Evolutionary conservation across 2,888 invertebrate species (phyloP).

Genomic region (Agelastica alni): DNA sequence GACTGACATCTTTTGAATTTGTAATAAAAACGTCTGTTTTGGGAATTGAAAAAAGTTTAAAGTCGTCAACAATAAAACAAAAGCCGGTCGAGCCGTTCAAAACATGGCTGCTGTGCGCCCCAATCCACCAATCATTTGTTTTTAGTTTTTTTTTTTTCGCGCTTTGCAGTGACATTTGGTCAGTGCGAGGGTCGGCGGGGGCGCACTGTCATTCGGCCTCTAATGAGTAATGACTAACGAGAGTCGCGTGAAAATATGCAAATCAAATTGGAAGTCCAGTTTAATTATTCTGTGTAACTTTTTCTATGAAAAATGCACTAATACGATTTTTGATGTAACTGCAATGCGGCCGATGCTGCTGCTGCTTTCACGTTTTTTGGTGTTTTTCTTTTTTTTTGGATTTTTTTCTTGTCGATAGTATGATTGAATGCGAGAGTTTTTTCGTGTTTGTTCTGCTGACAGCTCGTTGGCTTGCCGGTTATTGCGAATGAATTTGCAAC

Average conservation of each 20-base stretch:
- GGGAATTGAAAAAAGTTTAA: slow-evolving; percentile 10
- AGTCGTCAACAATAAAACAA: slow-evolving; percentile 36
- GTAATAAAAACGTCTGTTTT: slow-evolving; percentile 6
- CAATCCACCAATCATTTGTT: slow-evolving; percentile 57
- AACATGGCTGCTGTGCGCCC: slow-evolving; percentile 54
- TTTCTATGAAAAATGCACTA: slow-evolving; percentile 48
- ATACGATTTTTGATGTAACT: slow-evolving; percentile 47
- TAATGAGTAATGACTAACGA: slow-evolving; percentile 60
- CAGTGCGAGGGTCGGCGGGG: slow-evolving; percentile 41
- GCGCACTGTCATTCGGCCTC: slow-evolving; percentile 54
- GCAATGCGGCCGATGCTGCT: slow-evolving; percentile 33
- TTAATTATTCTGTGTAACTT: slow-evolving; percentile 54
- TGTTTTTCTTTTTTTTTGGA: slow-evolving; percentile 26
- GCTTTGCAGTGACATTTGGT: slow-evolving; percentile 54
- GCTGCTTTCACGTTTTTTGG: slow-evolving; percentile 24
- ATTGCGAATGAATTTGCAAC: slow-evolving; percentile 23
- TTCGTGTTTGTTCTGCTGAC: slow-evolving; percentile 28
- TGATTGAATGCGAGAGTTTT: slow-evolving; percentile 36
- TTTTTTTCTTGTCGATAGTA: slow-evolving; percentile 36
- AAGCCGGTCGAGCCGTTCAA: slow-evolving; percentile 44
- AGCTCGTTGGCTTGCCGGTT: slow-evolving; percentile 19
- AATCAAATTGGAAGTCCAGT: slow-evolving; percentile 58
- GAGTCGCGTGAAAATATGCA: slow-evolving; percentile 58
- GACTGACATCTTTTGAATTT: not conserved
- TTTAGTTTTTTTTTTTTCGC: slow-evolving; percentile 49